Evolutionary conservation across 2,797 vertebrate genomes (phyloP).

Genomic region (Emydoidea blandingii): DNA sequence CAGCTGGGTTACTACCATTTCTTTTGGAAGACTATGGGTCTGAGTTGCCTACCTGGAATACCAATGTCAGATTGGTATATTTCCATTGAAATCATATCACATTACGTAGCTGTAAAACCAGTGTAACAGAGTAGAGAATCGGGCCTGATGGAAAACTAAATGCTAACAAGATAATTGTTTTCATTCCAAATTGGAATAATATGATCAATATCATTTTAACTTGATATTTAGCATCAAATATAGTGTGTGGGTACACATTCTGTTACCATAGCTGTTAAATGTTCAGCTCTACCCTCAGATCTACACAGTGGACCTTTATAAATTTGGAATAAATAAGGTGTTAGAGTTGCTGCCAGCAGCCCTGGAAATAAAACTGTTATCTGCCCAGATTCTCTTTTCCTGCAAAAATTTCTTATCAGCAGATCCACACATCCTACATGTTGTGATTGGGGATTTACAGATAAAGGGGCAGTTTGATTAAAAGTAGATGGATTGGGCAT

Average conservation of each 20-base stretch:
- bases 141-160: background rate
- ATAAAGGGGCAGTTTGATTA: constrained; percentile 61
- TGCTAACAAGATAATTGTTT: constrained; percentile 7
- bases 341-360: constrained; percentile 70
- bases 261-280: constrained; percentile 29
- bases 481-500: constrained; percentile 51
- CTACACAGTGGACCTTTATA: constrained; percentile 67
- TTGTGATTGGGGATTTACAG: constrained; percentile 50
- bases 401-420: constrained; percentile 68
- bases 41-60: background rate
- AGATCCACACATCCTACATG: constrained; percentile 62
- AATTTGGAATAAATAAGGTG: constrained; percentile 73
- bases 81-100: background rate
- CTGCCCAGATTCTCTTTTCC: constrained; percentile 56
- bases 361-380: constrained; percentile 66
- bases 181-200: background rate
- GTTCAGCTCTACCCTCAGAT: constrained; percentile 22
- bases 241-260: constrained; percentile 3
- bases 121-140: background rate
- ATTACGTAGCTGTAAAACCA: background rate
- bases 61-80: background rate
- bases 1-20: background rate
- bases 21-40: background rate
- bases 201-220: constrained; percentile 20
- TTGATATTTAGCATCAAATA: constrained; percentile 36